Evolutionary conservation across 2,113 vertebrate genomes (phyloP).

Genomic region (Lagopus leucura): DNA sequence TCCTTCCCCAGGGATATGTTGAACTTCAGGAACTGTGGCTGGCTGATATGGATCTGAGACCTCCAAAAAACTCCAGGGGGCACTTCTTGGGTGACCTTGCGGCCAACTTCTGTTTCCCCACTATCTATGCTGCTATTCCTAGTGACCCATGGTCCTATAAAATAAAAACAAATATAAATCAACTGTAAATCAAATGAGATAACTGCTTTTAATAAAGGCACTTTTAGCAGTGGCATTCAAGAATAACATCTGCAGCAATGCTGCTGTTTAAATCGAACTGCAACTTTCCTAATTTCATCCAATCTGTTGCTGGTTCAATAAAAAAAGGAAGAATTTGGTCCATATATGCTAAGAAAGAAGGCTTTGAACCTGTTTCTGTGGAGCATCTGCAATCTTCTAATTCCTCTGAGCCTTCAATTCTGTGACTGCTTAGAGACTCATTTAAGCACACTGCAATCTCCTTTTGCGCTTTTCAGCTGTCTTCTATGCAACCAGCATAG

Average conservation of each 20-base stretch:
- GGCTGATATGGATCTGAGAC: conserved; percentile 91
- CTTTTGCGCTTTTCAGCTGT: conserved; percentile 1
- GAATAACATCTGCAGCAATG: neutral
- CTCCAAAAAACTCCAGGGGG: conserved; percentile 96
- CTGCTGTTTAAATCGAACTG: conserved; percentile 18
- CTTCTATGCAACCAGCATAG: conserved; percentile 9
- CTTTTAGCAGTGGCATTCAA: neutral
- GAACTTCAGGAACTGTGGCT: conserved; percentile 98
- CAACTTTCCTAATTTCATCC: neutral
- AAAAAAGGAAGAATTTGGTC: neutral
- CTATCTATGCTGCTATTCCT: conserved; percentile 97
- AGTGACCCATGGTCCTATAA: conserved; percentile 86
- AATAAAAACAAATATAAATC: conserved; percentile 29
- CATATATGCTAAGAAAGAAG: neutral
- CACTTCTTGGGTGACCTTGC: conserved; percentile 93
- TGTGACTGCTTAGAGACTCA: conserved; percentile 11
- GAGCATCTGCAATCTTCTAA: conserved; percentile 9
- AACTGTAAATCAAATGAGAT: neutral
- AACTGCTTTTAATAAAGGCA: neutral
- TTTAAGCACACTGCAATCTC: conserved; percentile 6
- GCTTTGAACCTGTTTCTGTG: neutral
- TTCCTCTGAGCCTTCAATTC: conserved; percentile 30
- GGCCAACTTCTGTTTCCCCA: conserved; percentile 91
- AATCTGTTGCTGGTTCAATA: neutral
- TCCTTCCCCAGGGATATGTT: conserved; percentile 98